A percentile compares a stretch with the other conserved stretches of the same genome.
Evolutionary conservation across 2,888 invertebrate genomes (phyloP).

Genomic region (Apodemia zela): DNA sequence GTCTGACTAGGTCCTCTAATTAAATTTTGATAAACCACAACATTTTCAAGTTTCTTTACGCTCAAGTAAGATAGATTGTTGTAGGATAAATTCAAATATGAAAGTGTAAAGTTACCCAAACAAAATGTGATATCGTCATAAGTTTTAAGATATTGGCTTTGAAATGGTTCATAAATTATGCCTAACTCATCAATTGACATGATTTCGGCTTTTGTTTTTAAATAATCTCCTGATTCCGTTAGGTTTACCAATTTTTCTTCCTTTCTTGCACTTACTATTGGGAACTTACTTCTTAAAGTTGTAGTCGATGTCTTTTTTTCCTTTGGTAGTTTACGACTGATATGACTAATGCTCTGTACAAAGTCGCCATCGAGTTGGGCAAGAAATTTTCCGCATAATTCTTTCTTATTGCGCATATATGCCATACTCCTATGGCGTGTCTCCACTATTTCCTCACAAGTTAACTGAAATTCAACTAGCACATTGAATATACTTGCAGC

Average conservation of each 20-base stretch:
- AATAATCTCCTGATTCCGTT: constrained; percentile 30
- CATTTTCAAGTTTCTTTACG: constrained; percentile 40
- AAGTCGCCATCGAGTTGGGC: no score
- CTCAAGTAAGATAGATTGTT: constrained; percentile 45
- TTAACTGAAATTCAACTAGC: constrained; percentile 48
- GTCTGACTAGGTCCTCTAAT: constrained; percentile 32
- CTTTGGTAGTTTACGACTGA: constrained; percentile 32
- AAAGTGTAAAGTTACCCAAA: constrained; percentile 47
- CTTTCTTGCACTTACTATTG: constrained; percentile 22
- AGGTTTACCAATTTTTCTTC: constrained; percentile 24
- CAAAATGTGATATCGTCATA: constrained; percentile 38
- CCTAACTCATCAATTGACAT: constrained; percentile 40
- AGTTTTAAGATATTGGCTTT: constrained; percentile 27
- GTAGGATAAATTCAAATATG: constrained; percentile 53
- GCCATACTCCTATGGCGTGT: constrained; percentile 35
- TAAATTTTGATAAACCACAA: constrained; percentile 43
- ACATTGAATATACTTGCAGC: constrained; percentile 39
- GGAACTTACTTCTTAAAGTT: constrained; percentile 29
- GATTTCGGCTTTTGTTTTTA: constrained; percentile 37
- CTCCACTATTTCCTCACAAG: constrained; percentile 39
- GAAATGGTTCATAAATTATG: constrained; percentile 44
- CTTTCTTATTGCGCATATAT: constrained; percentile 32
- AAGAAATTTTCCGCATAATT: constrained; percentile 28
- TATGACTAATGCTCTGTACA: constrained; percentile 16
- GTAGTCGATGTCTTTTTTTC: constrained; percentile 30